Base-by-base conservation (phyloP, 2,797 vertebrate species). In the Pyrocephalus nanus region DNA sequence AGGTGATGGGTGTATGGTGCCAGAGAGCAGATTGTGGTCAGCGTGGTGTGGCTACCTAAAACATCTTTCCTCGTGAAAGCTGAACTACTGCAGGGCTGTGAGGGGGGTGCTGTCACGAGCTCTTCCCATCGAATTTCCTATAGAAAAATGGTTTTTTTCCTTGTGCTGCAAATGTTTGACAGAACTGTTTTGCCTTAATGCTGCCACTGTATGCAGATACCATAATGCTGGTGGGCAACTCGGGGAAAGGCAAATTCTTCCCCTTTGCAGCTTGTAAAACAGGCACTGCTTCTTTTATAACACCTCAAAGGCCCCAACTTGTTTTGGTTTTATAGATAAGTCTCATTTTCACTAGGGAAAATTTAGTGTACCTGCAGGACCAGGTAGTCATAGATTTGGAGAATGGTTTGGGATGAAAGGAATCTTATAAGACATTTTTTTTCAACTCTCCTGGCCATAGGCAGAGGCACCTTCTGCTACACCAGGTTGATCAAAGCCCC, bases 41-140 rank as follows among this genome's bases (percentile, higher is more conserved):
- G 12, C 0, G 0, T 11, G 40, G 29, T 3, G 2, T 18, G 30
- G 53, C 22, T 54, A 48, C 42, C 8, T 12, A 23, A 45, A 83
- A 55, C 0, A 0, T 8, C 5, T 71, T 48, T 67, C 50, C 18
- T 71, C 0, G 0, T 34, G 32, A 57, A 81, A 72, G 50, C 9
- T 1, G 2, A 9, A 50, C 55, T 64, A 9, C 38, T 61, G 19
- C 2, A 2, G 29, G 20, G 27, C 25, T 80, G 29, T 30, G 34
- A 78, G n/a, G 12, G 8, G 1, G 3, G 19, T 2, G 0, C 8
- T 17, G 16, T 73, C 38, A 50, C 26, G 29, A 83, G 12, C 8
- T 22, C 17, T 66, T 70, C 17, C 19, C 2, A 2, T 8, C 2
- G 47, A 51, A 66, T 43, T 47, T 66, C 67, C 30, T 8, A 2